A percentile compares a stretch with the other conserved stretches of the same genome.
These are phyloP conservation scores for Temnothorax nylanderi DNA, from an alignment of 1,140 invertebrate genomes.

Conservation along the genomic window DNA sequence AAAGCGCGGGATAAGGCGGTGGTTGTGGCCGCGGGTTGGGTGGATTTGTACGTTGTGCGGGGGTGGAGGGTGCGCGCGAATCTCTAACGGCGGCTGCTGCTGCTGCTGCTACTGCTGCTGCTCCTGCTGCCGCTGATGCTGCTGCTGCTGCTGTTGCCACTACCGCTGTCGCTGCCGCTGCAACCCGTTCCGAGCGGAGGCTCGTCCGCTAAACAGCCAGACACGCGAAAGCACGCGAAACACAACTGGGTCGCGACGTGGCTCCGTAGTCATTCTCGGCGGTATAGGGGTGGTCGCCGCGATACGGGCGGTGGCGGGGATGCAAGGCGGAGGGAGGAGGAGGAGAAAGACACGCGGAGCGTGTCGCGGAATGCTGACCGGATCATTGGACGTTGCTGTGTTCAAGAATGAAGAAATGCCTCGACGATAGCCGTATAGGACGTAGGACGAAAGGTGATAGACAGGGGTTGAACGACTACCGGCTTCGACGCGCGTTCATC, in stretches of 20 bases:
- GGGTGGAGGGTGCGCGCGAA: constrained; percentile 39
- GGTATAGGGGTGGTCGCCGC: constrained; percentile 11
- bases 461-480: constrained; percentile 10
- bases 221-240: constrained; percentile 74
- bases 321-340: constrained; percentile 17
- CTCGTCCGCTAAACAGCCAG: constrained; percentile 71
- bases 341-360: constrained; percentile 4
- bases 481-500: background rate
- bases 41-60: constrained; percentile 46
- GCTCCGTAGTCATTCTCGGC: constrained; percentile 49
- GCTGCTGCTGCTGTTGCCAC: background rate
- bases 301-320: constrained; percentile 23
- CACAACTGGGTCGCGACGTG: constrained; percentile 77
- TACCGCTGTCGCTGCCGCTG: background rate
- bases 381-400: constrained; percentile 11
- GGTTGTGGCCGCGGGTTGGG: constrained; percentile 60
- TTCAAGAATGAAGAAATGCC: constrained; percentile 11
- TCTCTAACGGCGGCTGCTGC: constrained; percentile 35
- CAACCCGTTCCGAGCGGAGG: constrained; percentile 40
- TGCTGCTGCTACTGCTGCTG: background rate
- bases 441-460: background rate
- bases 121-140: constrained; percentile 13
- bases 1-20: constrained; percentile 73
- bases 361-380: background rate
- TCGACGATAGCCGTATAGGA: background rate